phyloP scores from a whole-genome alignment of 2,797 vertebrate species.

The Gadopsis bispinosus region DNA sequence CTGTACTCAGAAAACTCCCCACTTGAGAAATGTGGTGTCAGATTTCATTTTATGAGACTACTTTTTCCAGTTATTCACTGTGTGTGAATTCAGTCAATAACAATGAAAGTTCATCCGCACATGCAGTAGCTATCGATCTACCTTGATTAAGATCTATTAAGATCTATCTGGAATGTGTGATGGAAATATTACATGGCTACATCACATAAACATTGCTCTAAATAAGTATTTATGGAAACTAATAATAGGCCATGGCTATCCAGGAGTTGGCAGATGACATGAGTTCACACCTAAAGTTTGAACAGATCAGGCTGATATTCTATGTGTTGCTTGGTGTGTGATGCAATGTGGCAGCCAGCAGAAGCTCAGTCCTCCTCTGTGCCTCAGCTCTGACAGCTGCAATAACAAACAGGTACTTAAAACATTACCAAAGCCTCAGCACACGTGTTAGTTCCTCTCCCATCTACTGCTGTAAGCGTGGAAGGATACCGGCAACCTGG shows the following conservation, averaged over 20 bases:
- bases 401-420: background rate
- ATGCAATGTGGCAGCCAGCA: slow-evolving; percentile 13
- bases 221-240: slow-evolving; percentile 5
- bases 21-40: background rate
- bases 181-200: background rate
- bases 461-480: background rate
- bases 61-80: background rate
- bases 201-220: background rate
- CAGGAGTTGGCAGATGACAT: background rate
- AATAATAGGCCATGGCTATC: background rate
- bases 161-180: background rate
- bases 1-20: background rate
- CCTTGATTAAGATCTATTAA: too few species aligned
- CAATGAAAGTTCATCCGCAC: background rate
- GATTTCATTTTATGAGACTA: background rate
- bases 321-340: background rate
- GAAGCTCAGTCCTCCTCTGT: background rate
- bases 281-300: slow-evolving; percentile 1
- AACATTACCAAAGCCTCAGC: background rate
- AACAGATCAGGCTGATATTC: background rate
- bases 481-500: background rate
- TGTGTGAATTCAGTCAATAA: background rate
- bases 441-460: background rate
- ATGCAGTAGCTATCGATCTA: slow-evolving; percentile 7
- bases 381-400: slow-evolving; percentile 21